Conservation (phyloP, 2,113 vertebrate genomes). For the Sorex fumeus region DNA sequence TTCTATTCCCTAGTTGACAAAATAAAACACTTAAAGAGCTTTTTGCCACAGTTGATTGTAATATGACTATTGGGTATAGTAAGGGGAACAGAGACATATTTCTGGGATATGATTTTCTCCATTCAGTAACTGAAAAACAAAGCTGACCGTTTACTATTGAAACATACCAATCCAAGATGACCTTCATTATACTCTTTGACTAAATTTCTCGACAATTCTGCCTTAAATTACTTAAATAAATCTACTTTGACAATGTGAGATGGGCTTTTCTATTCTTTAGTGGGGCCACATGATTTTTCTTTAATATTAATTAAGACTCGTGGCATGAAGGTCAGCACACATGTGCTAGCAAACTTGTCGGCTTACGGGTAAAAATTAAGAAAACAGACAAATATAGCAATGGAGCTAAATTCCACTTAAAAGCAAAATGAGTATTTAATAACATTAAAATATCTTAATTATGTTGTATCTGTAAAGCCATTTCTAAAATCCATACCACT, state of each 20-base stretch:
- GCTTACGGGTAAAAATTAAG: constrained; percentile 6
- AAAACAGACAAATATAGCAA: constrained; percentile 38
- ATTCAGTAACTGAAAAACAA: constrained; percentile 55
- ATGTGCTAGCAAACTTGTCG: constrained; percentile 1
- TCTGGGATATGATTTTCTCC: constrained; percentile 24
- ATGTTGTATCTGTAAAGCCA: constrained; percentile 42
- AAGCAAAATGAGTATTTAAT: constrained; percentile 39
- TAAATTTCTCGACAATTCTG: constrained; percentile 35
- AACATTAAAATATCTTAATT: neutral
- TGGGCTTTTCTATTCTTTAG: constrained; percentile 54
- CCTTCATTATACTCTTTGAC: constrained; percentile 39
- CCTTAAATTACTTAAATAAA: constrained; percentile 47
- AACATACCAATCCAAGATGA: constrained; percentile 48
- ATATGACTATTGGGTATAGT: neutral
- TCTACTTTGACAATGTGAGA: constrained; percentile 44
- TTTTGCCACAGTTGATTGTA: constrained; percentile 19
- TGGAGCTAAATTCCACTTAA: neutral
- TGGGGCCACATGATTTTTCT: constrained; percentile 51
- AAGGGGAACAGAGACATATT: constrained; percentile 23
- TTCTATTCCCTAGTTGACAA: neutral
- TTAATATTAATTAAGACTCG: constrained; percentile 54
- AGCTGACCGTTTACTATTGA: constrained; percentile 59
- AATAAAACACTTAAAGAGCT: constrained; percentile 38
- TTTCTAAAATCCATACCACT: constrained; percentile 6
- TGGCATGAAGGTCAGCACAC: constrained; percentile 66